Evolutionary conservation across 2,797 vertebrate genomes (phyloP), one percentile per base, ranked within the genome.

Genomic region (Pteronotus mesoamericanus): DNA sequence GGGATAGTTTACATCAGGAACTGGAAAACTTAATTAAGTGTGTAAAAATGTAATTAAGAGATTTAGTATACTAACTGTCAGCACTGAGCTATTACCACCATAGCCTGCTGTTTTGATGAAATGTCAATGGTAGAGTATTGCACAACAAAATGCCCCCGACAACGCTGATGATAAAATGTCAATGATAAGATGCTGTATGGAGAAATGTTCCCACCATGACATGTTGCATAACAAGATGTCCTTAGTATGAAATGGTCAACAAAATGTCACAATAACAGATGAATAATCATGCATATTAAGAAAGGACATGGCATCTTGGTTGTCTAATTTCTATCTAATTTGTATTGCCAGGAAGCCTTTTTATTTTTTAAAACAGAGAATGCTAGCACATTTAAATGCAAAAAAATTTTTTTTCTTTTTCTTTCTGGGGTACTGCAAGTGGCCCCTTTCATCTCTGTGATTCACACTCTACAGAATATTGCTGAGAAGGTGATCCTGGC

Each of bases 401-500:
- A 11, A 46, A 85, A 94, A 3, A 59, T 37, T 86, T 71, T 42
- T 61, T 12, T 21, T 48, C 42, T 83, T 80, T 84, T 64, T 61
- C 55, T 96, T 95, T 85, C 57, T 68, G 89, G 29, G 97, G 53
- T 86, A 97, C 37, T 66, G 86, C 94, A 90, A 69, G 95, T 86
- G 61, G 96, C 61, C 64, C 19, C 86, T 98, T 97, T 94, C 37
- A 97, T 96, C 82, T 91, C 19, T 94, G 42, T 69, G 78, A 95
- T 96, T 98, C 92, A 44, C 72, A 95, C 95, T 97, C 95, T 89
- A 29, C 48, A 91, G 48, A 94, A 86, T 72, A 78, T 44, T 89
- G 64, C n/a, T 0, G 91, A 96, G 93, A 88, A 98, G 95, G 95
- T 96, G 87, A 98, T 92, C 57, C 53, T 91, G 71, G 87, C 86